Evolutionary conservation across 2,797 vertebrate genomes (phyloP).

Genomic region (Gymnodraco acuticeps): DNA sequence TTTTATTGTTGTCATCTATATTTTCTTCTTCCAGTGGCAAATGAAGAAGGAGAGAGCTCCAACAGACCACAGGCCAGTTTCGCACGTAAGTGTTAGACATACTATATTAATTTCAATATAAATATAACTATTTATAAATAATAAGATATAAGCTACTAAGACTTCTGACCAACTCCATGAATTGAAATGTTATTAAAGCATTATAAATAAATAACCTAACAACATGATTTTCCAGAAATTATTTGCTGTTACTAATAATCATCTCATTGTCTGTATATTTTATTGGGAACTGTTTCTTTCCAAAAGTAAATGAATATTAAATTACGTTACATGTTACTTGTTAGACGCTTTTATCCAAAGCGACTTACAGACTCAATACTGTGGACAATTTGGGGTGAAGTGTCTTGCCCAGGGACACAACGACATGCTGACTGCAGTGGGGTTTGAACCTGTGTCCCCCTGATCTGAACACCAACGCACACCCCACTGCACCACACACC

Average conservation of each 20-base stretch:
- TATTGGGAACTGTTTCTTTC: neutral
- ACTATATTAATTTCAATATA: conserved; percentile 14
- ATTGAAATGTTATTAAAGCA: neutral
- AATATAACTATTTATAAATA: conserved; percentile 16
- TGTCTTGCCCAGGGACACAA: no score
- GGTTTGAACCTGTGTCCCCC: no score
- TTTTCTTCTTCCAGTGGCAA: conserved; percentile 87
- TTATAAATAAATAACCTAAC: neutral
- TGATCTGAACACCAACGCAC: no score
- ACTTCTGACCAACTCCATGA: neutral
- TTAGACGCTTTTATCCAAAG: no score
- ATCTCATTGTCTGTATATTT: neutral
- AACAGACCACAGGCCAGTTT: conserved; percentile 88
- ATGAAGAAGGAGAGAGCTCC: conserved; percentile 91
- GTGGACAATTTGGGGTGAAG: no score
- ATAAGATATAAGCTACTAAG: conserved; percentile 26
- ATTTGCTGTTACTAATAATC: neutral
- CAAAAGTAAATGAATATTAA: neutral
- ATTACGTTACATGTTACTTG: neutral
- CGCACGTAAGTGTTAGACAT: conserved; percentile 86
- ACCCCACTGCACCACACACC: no score
- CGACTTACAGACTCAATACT: no score
- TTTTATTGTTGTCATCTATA: conserved; percentile 4
- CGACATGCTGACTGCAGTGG: no score
- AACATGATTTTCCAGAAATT: neutral